Base-by-base conservation (phyloP, 2,888 invertebrate species). In the Boloria selene region DNA sequence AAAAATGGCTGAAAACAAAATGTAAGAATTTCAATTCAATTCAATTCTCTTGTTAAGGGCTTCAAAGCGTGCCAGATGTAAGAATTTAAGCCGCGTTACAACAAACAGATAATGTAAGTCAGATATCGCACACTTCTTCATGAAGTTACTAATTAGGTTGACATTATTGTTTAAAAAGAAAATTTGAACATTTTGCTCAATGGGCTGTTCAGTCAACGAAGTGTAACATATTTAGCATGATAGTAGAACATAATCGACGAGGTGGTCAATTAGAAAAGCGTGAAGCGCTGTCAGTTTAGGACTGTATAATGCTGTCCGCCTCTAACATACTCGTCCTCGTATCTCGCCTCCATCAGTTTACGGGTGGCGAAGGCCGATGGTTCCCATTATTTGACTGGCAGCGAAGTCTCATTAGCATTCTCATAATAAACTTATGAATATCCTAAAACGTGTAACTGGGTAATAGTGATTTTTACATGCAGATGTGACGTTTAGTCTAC, bases 241-340 rank as follows among this genome's bases (percentile, higher is more conserved):
- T 73, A 79, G 75, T 84, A 78, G 83, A 82, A 81, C 78, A 83
- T 81, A 80, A 82, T 84, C 83, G 78, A 77, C 76, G 83, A 87
- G 88, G 88, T 88, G 90, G 89, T 84, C 88, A 87, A 86, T 87
- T 87, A 85, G 87, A 86, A 87, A 88, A 88, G 87, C 88, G 87
- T 90, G 86, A 86, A 90, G 82, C 76, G 79, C 81, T 88, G 89
- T 87, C 90, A 88, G 82, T 87, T 87, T 84, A 83, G 86, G 86
- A 83, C 82, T 75, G 78, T 78, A 79, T 86, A 86, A 78, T 86
- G 75, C 67, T 64, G 56, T 65, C 70, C 63, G 67, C 71, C 10
- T 38, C 31, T 38, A 38, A 38, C 31, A 38, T 71, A 22, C 22
- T 22, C 22, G 22, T 71, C 1, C 22, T 22, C 22, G 22, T 22